Evolutionary conservation across 2,797 vertebrate genomes (phyloP).

Genomic region (Aplochiton taeniatus): DNA sequence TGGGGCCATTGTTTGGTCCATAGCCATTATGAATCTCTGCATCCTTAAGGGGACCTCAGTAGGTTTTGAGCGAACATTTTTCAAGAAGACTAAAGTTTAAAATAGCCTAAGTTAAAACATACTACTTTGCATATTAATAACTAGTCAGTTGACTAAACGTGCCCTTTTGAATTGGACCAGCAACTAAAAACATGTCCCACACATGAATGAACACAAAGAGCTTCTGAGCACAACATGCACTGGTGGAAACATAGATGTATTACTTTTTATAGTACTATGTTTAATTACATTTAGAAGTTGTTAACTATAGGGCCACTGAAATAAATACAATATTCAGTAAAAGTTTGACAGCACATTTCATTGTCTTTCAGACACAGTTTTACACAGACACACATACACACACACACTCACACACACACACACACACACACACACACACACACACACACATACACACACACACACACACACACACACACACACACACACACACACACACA

Average conservation of each 20-base stretch:
- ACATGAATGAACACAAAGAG: constrained; percentile 45
- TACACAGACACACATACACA: background rate
- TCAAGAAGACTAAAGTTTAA: too few species aligned
- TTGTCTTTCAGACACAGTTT: background rate
- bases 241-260: constrained; percentile 37
- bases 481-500: background rate
- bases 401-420: background rate
- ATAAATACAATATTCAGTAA: constrained; percentile 48
- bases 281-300: constrained; percentile 31
- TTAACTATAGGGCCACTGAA: constrained; percentile 36
- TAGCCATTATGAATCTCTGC: background rate
- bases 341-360: constrained; percentile 11
- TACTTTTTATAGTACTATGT: constrained; percentile 44
- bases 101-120: too few species aligned
- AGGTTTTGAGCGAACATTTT: too few species aligned
- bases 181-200: constrained; percentile 23
- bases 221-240: constrained; percentile 39
- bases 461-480: background rate
- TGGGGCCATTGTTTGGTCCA: constrained; percentile 26
- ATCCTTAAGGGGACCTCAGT: background rate
- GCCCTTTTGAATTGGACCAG: too few species aligned
- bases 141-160: too few species aligned
- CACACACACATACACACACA: constrained; percentile 1
- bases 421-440: background rate
- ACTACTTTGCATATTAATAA: too few species aligned